Evolutionary conservation across 1,140 invertebrate species (phyloP).

Genomic region (Meteorus sp.): DNA sequence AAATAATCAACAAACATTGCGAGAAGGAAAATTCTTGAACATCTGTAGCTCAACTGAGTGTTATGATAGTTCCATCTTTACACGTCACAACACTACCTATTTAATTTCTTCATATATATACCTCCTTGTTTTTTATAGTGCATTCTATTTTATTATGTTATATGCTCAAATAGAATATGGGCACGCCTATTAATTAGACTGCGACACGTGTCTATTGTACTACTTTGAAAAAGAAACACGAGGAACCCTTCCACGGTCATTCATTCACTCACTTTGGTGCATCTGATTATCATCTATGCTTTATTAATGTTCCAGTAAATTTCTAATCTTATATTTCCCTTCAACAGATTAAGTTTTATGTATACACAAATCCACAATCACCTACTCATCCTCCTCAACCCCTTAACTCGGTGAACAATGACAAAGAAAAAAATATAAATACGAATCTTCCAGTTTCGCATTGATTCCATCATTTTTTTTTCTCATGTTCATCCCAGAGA

Average conservation of each 20-base stretch:
- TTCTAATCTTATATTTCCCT: slow-evolving; percentile 28
- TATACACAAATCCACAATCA: too few species aligned
- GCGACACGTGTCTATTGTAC: slow-evolving; percentile 46
- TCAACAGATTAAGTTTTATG: slow-evolving; percentile 24
- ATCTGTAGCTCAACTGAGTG: too few species aligned
- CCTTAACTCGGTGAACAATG: neutral
- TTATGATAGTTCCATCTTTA: too few species aligned
- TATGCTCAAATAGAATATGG: too few species aligned
- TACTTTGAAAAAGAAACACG: slow-evolving; percentile 8
- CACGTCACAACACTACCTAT: too few species aligned
- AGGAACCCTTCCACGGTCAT: slow-evolving; percentile 21
- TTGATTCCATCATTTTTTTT: neutral
- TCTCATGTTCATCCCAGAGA: too few species aligned
- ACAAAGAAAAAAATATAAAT: too few species aligned
- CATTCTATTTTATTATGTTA: neutral
- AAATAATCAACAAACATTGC: slow-evolving; percentile 32
- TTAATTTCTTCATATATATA: neutral
- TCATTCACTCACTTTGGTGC: slow-evolving; percentile 13
- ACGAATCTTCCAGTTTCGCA: neutral
- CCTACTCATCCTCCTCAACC: neutral
- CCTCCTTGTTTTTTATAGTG: neutral
- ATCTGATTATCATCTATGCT: slow-evolving; percentile 3
- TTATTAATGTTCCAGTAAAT: slow-evolving; percentile 8
- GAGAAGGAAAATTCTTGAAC: slow-evolving; percentile 22
- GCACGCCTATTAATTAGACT: slow-evolving; percentile 44